Evolutionary conservation across 2,888 invertebrate genomes (phyloP).

Genomic region (Acanthosepion esculentum): DNA sequence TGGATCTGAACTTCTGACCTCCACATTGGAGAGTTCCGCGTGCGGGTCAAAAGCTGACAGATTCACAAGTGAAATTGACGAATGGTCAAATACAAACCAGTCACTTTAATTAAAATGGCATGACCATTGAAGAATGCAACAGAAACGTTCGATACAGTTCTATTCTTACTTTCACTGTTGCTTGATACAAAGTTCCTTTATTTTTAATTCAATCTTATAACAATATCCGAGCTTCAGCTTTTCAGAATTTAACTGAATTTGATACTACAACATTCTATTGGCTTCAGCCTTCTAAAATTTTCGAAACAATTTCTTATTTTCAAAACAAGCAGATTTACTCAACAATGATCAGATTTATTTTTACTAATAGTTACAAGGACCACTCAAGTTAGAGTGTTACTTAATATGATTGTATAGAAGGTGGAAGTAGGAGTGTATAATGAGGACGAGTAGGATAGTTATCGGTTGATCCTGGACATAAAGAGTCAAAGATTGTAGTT

Average conservation of each 20-base stretch:
- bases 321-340: background rate
- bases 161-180: background rate
- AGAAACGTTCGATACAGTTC: background rate
- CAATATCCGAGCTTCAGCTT: background rate
- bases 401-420: no score
- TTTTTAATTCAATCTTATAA: background rate
- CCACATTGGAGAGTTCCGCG: background rate
- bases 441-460: no score
- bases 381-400: no score
- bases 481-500: no score
- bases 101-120: background rate
- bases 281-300: background rate
- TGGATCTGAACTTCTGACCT: background rate
- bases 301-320: background rate
- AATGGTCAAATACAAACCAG: background rate
- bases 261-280: background rate
- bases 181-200: background rate
- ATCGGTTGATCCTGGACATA: no score
- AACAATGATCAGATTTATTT: background rate
- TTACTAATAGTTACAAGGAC: no score
- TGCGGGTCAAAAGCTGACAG: background rate
- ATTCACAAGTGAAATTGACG: slow-evolving; percentile 9
- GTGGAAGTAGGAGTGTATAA: no score
- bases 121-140: background rate
- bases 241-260: background rate